Evolutionary conservation across 2,888 invertebrate species (phyloP).

Genomic region (Keiferia lycopersicella): DNA sequence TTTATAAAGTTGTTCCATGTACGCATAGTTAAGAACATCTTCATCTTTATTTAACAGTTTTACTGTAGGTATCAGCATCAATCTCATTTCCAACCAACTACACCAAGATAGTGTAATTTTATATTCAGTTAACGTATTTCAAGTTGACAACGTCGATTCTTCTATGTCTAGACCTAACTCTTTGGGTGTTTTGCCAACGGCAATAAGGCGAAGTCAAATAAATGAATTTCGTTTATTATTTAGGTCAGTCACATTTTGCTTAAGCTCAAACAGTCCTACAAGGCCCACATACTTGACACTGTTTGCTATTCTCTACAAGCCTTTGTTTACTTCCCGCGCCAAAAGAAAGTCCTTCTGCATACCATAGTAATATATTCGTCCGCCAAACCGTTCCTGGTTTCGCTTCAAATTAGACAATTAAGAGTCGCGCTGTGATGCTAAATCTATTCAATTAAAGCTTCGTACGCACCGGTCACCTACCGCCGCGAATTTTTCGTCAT

Average conservation of each 20-base stretch:
- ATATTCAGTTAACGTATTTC: not conserved
- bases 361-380: slow-evolving; percentile 73
- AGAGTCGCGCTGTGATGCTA: slow-evolving; percentile 68
- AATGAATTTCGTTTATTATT: slow-evolving; percentile 1
- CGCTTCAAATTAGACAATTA: slow-evolving; percentile 81
- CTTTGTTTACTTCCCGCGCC: slow-evolving; percentile 66
- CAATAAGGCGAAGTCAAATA: not conserved
- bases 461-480: slow-evolving; percentile 74
- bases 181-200: not conserved
- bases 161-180: not conserved
- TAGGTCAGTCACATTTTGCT: slow-evolving; percentile 19
- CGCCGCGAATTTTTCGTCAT: slow-evolving; percentile 78
- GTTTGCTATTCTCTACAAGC: slow-evolving; percentile 66
- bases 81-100: not conserved
- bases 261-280: slow-evolving; percentile 36
- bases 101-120: not conserved
- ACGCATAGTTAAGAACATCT: not conserved
- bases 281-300: slow-evolving; percentile 52
- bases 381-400: slow-evolving; percentile 68
- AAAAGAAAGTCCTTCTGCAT: slow-evolving; percentile 78
- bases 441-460: slow-evolving; percentile 79
- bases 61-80: not conserved
- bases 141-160: not conserved
- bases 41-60: slow-evolving; percentile 6
- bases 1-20: not conserved